These are phyloP conservation scores for Lophius americanus DNA, from an alignment of 2,797 vertebrate genomes.

Conservation along the genomic window DNA sequence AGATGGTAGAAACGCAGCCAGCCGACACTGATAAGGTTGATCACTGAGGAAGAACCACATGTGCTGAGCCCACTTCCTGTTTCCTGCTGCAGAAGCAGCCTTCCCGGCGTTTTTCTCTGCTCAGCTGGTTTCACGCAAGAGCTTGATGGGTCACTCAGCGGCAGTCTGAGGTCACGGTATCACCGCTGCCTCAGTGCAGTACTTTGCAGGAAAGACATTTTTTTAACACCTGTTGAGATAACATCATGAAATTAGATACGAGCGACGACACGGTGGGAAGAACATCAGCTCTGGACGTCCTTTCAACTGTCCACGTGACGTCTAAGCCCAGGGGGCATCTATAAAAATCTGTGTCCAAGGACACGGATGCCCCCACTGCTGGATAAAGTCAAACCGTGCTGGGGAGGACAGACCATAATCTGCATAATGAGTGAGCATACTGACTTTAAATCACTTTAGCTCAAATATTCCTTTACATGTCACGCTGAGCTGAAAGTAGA, in stretches of 20 bases:
- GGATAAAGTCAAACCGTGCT: no score
- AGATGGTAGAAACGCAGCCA: slow-evolving; percentile 20
- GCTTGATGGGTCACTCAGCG: slow-evolving; percentile 24
- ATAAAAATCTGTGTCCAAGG: no score
- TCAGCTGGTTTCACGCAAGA: slow-evolving; percentile 13
- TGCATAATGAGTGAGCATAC: no score
- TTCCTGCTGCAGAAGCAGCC: slow-evolving; percentile 62
- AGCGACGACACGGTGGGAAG: slow-evolving; percentile 36
- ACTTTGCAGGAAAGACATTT: no score
- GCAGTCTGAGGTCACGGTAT: slow-evolving; percentile 16
- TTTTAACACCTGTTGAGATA: slow-evolving; percentile 1
- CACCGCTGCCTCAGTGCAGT: no score
- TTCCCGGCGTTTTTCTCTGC: slow-evolving; percentile 35
- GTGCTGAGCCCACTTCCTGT: slow-evolving; percentile 67
- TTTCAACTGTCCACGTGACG: slow-evolving; percentile 34
- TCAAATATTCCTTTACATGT: no score
- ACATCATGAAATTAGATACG: slow-evolving; percentile 47
- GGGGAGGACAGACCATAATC: no score
- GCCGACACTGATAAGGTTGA: slow-evolving; percentile 55
- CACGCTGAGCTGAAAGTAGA: no score
- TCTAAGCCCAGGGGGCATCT: no score
- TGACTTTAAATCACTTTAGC: no score
- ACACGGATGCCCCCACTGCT: no score
- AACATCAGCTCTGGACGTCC: slow-evolving; percentile 38
- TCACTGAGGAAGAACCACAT: slow-evolving; percentile 29